Percentiles rank a stretch among this genome's conserved stretches.
These are phyloP conservation scores for Silurus aristotelis DNA, from an alignment of 2,797 vertebrate genomes.

Conservation along the genomic window DNA sequence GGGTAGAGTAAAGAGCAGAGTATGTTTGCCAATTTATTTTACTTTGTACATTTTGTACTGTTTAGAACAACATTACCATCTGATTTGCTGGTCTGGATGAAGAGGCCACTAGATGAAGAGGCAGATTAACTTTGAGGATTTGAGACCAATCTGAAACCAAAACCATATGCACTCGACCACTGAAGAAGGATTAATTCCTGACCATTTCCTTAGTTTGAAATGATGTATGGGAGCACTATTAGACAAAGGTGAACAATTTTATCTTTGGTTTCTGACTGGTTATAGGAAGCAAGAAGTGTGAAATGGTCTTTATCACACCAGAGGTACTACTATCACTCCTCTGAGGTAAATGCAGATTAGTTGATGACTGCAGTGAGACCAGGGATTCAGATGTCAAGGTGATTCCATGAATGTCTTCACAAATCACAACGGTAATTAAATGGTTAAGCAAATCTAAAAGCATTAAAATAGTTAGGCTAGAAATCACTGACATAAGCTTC, in stretches of 20 bases:
- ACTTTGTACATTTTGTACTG: background rate
- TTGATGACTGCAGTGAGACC: constrained; percentile 3
- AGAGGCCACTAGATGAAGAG: background rate
- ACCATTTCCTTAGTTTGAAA: constrained; percentile 11
- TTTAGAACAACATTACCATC: background rate
- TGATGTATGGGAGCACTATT: constrained; percentile 30
- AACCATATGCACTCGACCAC: constrained; percentile 12
- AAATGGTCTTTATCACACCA: constrained; percentile 50
- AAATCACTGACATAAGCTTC: background rate
- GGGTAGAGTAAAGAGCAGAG: background rate
- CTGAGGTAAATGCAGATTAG: constrained; percentile 40
- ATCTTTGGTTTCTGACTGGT: constrained; percentile 44
- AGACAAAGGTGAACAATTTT: constrained; percentile 42
- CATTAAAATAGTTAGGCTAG: background rate
- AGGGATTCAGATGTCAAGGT: constrained; percentile 1
- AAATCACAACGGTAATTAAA: constrained; percentile 22
- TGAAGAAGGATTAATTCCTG: constrained; percentile 12
- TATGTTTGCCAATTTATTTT: constrained; percentile 10
- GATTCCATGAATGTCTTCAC: constrained; percentile 22
- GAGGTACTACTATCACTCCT: constrained; percentile 42
- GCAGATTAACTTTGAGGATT: background rate
- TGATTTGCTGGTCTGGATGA: background rate
- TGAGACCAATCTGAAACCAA: constrained; percentile 5
- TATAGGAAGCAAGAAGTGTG: constrained; percentile 50
- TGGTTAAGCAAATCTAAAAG: constrained; percentile 1